Evolutionary conservation across 2,888 invertebrate species (phyloP).

Genomic region (Mimumesa dahlbomi): DNA sequence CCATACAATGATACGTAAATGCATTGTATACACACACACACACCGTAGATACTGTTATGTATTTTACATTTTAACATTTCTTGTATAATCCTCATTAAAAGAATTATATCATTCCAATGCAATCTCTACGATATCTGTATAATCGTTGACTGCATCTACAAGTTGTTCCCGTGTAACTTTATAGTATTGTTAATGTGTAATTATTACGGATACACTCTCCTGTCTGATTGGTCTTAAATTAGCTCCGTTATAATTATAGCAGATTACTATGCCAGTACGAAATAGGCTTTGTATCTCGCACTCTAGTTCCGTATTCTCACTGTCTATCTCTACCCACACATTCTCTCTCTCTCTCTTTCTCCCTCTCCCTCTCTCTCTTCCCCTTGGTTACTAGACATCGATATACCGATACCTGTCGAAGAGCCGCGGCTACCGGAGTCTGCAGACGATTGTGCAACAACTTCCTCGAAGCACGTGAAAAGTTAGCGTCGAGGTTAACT

Average conservation of each 20-base stretch:
- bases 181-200: not conserved
- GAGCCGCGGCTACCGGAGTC: constrained; percentile 24
- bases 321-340: not conserved
- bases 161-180: not conserved
- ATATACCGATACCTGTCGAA: constrained; percentile 8
- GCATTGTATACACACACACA: too few relatives aligned
- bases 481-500: constrained; percentile 53
- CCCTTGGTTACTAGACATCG: not conserved
- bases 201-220: not conserved
- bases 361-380: not conserved
- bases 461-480: constrained; percentile 62
- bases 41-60: too few relatives aligned
- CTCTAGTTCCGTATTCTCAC: constrained; percentile 1
- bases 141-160: not conserved
- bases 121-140: not conserved
- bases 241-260: not conserved
- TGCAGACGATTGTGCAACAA: constrained; percentile 40
- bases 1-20: too few relatives aligned
- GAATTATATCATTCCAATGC: constrained; percentile 4
- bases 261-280: not conserved
- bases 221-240: not conserved
- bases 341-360: not conserved
- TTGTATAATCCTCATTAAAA: constrained; percentile 11
- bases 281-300: not conserved
- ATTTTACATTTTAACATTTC: too few relatives aligned